Percentiles rank a stretch among this genome's conserved stretches.
Conservation (phyloP, 2,113 vertebrate genomes). For the Hippocampus zosterae region DNA sequence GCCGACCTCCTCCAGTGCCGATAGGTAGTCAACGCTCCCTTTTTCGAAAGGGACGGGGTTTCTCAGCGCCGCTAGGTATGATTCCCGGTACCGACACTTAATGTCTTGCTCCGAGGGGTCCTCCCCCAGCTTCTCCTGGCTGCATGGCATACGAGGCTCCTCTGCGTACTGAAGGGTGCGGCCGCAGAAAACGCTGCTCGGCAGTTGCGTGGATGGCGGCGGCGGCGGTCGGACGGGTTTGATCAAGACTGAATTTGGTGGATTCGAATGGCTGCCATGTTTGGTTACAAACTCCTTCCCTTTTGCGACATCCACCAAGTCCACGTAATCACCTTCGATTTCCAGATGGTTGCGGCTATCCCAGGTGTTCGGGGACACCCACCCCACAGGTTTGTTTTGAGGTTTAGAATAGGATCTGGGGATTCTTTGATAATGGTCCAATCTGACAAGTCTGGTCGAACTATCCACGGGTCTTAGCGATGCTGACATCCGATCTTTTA, state of each 20-base stretch:
- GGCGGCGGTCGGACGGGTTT: constrained; percentile 64
- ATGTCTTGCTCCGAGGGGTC: constrained; percentile 47
- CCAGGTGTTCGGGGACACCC: constrained; percentile 73
- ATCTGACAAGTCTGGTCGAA: constrained; percentile 77
- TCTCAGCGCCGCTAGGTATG: constrained; percentile 73
- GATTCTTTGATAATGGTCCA: constrained; percentile 60
- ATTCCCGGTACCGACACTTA: constrained; percentile 75
- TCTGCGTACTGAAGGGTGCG: constrained; percentile 44
- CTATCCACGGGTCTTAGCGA: constrained; percentile 46
- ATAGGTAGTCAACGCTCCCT: constrained; percentile 56
- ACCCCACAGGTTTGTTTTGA: constrained; percentile 57
- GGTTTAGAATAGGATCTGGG: constrained; percentile 49
- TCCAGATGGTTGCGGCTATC: constrained; percentile 68
- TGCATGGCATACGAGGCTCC: constrained; percentile 56
- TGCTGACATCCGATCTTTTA: constrained; percentile 59
- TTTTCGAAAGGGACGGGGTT: constrained; percentile 73
- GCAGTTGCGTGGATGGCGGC: constrained; percentile 41
- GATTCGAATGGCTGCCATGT: constrained; percentile 25
- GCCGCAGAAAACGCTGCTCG: constrained; percentile 32
- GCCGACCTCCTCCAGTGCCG: constrained; percentile 68
- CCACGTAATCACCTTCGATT: constrained; percentile 90
- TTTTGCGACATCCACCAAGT: constrained; percentile 79
- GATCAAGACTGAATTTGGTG: constrained; percentile 37
- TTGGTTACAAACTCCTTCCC: constrained; percentile 44
- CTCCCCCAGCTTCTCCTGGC: constrained; percentile 59